Base-by-base conservation (phyloP, 2,888 invertebrate genomes). In the Syritta pipiens region DNA sequence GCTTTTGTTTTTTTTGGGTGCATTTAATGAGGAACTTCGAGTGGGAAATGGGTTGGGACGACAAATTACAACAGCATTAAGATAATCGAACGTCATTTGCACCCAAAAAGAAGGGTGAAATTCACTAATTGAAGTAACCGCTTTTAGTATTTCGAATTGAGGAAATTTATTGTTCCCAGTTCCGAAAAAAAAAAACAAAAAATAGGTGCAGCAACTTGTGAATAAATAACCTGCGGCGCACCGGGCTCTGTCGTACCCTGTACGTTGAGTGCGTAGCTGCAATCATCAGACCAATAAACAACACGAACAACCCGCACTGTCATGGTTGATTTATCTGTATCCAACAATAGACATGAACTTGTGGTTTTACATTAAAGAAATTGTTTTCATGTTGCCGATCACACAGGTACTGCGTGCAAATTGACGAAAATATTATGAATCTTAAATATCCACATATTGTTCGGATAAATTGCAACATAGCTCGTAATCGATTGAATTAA, bases 201-300 rank as follows among this genome's bases (percentile, higher is more conserved):
- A n/a, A n/a, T n/a, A 46, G 59, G 59, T 60, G 59, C 1, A 46
- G 32, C 35, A n/a, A 7, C n/a, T 44, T 5, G 22, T 20, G 6
- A 24, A 4, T 24, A n/a, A n/a, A n/a, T n/a, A n/a, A 22, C 28
- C 5, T 10, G 17, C 32, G 9, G 0, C n/a, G 2, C n/a, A 6
- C 9, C 20, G 0, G 2, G 9, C 42, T 42, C 42, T 10, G 7
- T 12, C 3, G 19, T 4, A 19, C 20, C 10, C 10, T 24, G 37
- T 40, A 17, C 22, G 3, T 42, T 42, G 19, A 20, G 14, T 42
- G n/a, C 2, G 26, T 19, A 2, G 28, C 7, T 3, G 42, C 28
- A 40, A 42, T 44, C 20, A 30, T 0, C 19, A 6, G 12, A 24
- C 3, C 49, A 51, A 20, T 32, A 51, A 51, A 20, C n/a, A 20